Percentiles rank a stretch among this genome's conserved stretches.
These are phyloP conservation scores for Callyntrura sp. DNA, from an alignment of 2,888 invertebrate species.

Conservation along the genomic window DNA sequence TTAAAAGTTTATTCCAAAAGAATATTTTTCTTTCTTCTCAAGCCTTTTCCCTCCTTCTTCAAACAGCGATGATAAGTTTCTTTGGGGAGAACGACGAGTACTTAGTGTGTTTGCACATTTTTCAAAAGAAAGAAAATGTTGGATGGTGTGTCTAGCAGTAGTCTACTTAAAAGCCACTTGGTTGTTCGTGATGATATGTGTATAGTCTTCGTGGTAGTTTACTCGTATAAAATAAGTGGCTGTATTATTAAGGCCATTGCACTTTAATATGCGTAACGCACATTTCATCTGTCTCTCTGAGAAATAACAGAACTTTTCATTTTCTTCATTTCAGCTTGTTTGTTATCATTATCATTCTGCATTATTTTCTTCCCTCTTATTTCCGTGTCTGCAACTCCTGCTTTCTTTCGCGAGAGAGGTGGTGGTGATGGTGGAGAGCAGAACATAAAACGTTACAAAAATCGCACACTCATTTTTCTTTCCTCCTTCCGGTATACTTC, in stretches of 20 bases:
- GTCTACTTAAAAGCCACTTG: conserved; percentile 14
- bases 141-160: too few species aligned
- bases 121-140: too few species aligned
- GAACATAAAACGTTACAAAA: neutral
- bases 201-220: neutral
- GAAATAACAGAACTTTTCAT: conserved; percentile 1
- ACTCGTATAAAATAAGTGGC: neutral
- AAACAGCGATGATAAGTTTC: neutral
- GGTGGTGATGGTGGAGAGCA: neutral
- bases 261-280: conserved; percentile 49
- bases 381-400: neutral
- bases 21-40: conserved; percentile 3
- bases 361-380: neutral
- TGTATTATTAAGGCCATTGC: conserved; percentile 39
- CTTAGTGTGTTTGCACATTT: too few species aligned
- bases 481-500: neutral
- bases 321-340: neutral
- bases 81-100: too few species aligned
- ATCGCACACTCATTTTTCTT: neutral
- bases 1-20: conserved; percentile 2
- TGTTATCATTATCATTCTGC: conserved; percentile 15
- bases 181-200: neutral
- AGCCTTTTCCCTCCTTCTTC: neutral
- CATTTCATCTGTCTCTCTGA: conserved; percentile 5
- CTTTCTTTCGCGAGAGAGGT: conserved; percentile 10